Conservation (phyloP, 2,797 vertebrate genomes). For the Yasuhikotakia modesta region DNA sequence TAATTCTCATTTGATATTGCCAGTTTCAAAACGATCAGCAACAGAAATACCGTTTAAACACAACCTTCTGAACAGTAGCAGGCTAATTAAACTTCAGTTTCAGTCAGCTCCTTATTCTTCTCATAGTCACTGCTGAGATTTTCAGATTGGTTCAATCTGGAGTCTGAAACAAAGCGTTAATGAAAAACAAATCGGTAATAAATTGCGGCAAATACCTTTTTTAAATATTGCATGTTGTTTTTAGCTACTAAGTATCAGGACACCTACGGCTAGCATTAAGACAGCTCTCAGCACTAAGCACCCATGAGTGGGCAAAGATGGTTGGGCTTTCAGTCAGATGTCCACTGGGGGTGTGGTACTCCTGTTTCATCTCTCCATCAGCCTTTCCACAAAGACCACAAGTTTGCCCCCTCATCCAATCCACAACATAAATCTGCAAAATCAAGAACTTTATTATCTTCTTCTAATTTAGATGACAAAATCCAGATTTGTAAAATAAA, state of each 20-base stretch:
- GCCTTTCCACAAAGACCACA: constrained; percentile 82
- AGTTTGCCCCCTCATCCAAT: constrained; percentile 82
- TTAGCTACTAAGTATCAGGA: constrained; percentile 52
- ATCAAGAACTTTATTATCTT: neutral
- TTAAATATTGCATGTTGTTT: neutral
- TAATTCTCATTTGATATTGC: neutral
- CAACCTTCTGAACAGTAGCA: constrained; percentile 72
- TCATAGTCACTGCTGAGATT: constrained; percentile 64
- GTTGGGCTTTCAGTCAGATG: constrained; percentile 69
- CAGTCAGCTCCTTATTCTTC: constrained; percentile 65
- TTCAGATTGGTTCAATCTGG: constrained; percentile 57
- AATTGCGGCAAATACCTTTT: neutral
- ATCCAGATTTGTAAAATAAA: neutral
- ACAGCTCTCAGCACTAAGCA: constrained; percentile 75
- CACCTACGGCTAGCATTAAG: constrained; percentile 68
- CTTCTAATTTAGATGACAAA: neutral
- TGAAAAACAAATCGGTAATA: neutral
- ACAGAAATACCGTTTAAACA: constrained; percentile 40
- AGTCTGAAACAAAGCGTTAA: constrained; percentile 58
- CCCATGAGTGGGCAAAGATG: constrained; percentile 82
- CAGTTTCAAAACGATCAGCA: too few relatives aligned
- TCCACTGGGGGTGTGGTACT: constrained; percentile 75
- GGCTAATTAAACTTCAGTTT: constrained; percentile 67
- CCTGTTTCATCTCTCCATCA: constrained; percentile 77
- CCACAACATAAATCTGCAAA: constrained; percentile 72